These are phyloP conservation scores for Channa striata DNA, from an alignment of 2,797 vertebrate genomes.

Conservation along the genomic window DNA sequence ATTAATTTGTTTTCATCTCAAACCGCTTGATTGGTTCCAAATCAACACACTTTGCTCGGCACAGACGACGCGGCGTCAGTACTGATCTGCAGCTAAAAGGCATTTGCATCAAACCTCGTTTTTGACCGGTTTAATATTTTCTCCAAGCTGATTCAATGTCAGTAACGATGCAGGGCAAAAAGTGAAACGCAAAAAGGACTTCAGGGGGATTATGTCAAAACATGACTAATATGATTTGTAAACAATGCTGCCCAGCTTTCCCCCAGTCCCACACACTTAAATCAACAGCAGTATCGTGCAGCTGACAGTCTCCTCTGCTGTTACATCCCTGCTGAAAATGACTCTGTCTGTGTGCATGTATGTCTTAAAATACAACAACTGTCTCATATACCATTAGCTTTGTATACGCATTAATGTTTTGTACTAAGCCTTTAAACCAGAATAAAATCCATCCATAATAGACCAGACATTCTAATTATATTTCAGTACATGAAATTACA, in stretches of 20 bases:
- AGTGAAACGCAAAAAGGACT: slow-evolving; percentile 15
- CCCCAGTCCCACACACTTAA: slow-evolving; percentile 41
- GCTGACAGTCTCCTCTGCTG: slow-evolving; percentile 32
- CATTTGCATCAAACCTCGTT: slow-evolving; percentile 1
- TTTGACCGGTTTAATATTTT: slow-evolving; percentile 13
- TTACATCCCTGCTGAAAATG: slow-evolving; percentile 29
- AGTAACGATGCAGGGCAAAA: slow-evolving; percentile 12
- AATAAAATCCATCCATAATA: slow-evolving; percentile 34
- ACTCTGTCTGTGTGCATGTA: slow-evolving; percentile 17
- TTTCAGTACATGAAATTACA: slow-evolving; percentile 49
- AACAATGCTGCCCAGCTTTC: slow-evolving; percentile 33
- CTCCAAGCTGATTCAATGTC: slow-evolving; percentile 20
- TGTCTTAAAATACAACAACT: slow-evolving; percentile 22
- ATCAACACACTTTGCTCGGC: slow-evolving; percentile 4
- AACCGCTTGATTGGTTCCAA: slow-evolving; percentile 16
- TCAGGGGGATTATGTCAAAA: slow-evolving; percentile 43
- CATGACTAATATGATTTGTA: slow-evolving; percentile 45
- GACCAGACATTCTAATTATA: slow-evolving; percentile 45
- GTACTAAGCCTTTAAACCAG: slow-evolving; percentile 9
- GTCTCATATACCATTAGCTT: slow-evolving; percentile 32
- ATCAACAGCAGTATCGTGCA: slow-evolving; percentile 43
- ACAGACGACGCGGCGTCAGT: slow-evolving; percentile 3
- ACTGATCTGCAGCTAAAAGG: background rate
- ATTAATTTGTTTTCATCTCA: slow-evolving; percentile 34
- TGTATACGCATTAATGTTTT: background rate